Evolutionary conservation across 2,113 vertebrate genomes (phyloP), one percentile per base, ranked within the genome.

Genomic region (Corapipo altera): DNA sequence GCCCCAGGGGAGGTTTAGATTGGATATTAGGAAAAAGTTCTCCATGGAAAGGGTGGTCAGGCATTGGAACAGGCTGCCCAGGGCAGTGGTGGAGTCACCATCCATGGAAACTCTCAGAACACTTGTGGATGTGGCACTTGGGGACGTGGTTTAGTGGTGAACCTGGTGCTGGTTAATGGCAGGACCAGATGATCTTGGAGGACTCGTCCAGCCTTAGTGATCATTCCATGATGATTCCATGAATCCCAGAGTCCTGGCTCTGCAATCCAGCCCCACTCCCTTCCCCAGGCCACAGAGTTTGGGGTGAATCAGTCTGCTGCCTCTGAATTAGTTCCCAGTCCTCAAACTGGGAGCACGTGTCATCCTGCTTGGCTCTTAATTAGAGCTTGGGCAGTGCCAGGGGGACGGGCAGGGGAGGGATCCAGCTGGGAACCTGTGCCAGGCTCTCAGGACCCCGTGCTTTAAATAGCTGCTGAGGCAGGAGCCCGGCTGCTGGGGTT

Each of bases 151-250:
- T 54, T 22, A 8, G 39, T 41, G 71, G 17, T 48, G 71, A 41
- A 5, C 48, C 21, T 0, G 0, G 30, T 41, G 9, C n/a, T 69
- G 62, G 62, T 62, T 32, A 22, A 11, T 15, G 39, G 30, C 2
- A 9, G 55, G 35, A 35, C 30, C 5, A 7, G 9, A 7, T 35
- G 39, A 20, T 16, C 21, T 23, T 1, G 8, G 41, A 43, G 26
- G 12, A 8, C 55, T 76, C 55, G 23, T 76, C 49, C 72, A 55
- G 30, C 12, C 21, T 15, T 2, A 16, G 19, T 16, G 6, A 9
- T 13, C 27, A 62, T 37, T 41, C 41, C 78, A 26, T 7, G 5
- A 54, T 15, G 49, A 70, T 28, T 49, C n/a, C 62, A 9, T 6
- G 4, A 28, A 9, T 16, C 41, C 19, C 6, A 0, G 30, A 55